Evolutionary conservation across 2,113 vertebrate genomes (phyloP).

Genomic region (Dipodomys ordii): DNA sequence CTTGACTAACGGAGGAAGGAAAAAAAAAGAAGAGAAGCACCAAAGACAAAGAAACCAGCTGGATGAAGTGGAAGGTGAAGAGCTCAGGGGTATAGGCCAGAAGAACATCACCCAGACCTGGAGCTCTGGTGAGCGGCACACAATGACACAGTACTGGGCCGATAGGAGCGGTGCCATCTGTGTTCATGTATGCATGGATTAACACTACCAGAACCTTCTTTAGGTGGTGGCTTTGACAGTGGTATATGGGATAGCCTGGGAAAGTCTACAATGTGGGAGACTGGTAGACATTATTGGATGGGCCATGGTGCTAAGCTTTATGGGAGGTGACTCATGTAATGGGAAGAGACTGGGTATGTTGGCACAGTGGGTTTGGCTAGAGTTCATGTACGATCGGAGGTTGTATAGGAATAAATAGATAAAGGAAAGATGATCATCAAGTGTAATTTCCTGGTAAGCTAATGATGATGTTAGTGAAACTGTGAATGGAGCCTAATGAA

Average conservation of each 20-base stretch:
- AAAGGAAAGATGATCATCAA: neutral
- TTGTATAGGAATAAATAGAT: neutral
- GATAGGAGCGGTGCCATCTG: neutral
- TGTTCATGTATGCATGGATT: neutral
- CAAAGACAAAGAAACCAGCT: neutral
- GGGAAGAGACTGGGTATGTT: neutral
- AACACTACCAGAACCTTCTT: neutral
- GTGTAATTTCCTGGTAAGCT: neutral
- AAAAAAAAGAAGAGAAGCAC: no score
- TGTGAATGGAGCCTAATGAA: neutral
- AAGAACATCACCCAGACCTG: neutral
- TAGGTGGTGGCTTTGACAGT: neutral
- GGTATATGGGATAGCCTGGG: rapidly evolving
- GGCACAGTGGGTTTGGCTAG: neutral
- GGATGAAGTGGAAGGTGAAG: neutral
- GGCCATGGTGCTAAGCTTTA: neutral
- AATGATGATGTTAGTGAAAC: neutral
- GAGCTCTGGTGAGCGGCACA: neutral
- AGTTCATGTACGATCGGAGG: neutral
- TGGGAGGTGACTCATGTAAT: rapidly evolving
- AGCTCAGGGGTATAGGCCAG: neutral
- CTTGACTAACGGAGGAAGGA: neutral
- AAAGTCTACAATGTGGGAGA: no score
- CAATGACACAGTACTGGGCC: neutral
- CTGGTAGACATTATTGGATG: neutral